Evolutionary conservation across 2,113 vertebrate genomes (phyloP).

Genomic region (Fregetta grallaria): DNA sequence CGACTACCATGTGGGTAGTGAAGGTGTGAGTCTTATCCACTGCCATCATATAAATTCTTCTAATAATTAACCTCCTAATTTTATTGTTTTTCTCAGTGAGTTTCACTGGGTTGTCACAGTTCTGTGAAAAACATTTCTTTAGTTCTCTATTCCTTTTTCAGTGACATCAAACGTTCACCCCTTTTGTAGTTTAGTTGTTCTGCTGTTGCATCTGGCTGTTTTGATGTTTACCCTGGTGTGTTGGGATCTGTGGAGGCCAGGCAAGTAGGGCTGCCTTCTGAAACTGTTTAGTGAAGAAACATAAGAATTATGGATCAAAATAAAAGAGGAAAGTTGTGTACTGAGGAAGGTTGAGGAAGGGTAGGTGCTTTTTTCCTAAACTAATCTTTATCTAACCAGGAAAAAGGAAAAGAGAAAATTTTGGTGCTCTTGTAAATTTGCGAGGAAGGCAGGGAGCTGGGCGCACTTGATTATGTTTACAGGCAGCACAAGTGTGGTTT

Average conservation of each 20-base stretch:
- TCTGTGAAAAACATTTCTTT: background rate
- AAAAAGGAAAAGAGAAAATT: background rate
- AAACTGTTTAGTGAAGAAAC: background rate
- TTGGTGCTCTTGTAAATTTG: background rate
- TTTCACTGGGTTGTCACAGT: background rate
- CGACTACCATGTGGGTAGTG: fast-evolving
- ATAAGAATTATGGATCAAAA: background rate
- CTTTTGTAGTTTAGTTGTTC: background rate
- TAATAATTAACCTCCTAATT: background rate
- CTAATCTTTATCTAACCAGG: background rate
- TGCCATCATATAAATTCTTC: background rate
- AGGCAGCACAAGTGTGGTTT: background rate
- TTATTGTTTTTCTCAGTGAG: background rate
- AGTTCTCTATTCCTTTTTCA: background rate
- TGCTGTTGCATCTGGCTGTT: background rate
- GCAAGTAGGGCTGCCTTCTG: background rate
- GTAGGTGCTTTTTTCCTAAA: background rate
- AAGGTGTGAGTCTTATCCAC: background rate
- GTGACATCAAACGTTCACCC: background rate
- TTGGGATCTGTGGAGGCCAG: background rate
- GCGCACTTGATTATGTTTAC: fast-evolving
- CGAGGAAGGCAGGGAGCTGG: background rate
- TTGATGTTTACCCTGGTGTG: background rate
- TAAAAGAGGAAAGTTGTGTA: background rate
- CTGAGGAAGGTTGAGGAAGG: background rate